Conservation (phyloP, 2,797 vertebrate species). For the Trematomus bernacchii region DNA sequence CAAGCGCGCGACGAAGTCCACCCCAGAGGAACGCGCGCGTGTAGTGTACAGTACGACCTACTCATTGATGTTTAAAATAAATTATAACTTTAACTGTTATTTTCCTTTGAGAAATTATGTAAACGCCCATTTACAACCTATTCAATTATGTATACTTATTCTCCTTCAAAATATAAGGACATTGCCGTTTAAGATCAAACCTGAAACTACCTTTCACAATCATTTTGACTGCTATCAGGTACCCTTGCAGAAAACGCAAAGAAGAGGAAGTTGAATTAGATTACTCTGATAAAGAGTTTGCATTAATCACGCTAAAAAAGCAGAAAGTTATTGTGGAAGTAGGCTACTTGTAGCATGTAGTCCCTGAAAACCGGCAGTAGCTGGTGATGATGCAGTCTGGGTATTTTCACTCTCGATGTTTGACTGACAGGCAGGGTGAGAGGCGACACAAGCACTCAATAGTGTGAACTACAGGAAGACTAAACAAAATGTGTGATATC, state of each 20-base stretch:
- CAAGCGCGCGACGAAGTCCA: constrained; percentile 52
- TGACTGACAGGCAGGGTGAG: background rate
- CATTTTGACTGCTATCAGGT: too few relatives aligned
- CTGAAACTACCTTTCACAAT: too few relatives aligned
- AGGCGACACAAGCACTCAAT: background rate
- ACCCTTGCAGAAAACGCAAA: too few relatives aligned
- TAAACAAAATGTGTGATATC: constrained; percentile 58
- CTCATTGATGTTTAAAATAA: background rate
- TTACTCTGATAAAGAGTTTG: background rate
- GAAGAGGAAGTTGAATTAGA: background rate
- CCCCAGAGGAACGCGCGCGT: constrained; percentile 40
- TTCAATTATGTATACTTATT: too few relatives aligned
- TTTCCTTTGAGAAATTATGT: too few relatives aligned
- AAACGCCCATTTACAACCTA: too few relatives aligned
- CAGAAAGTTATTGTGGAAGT: too few relatives aligned
- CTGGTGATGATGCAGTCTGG: background rate
- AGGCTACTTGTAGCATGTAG: background rate
- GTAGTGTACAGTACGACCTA: background rate
- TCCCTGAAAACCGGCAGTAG: background rate
- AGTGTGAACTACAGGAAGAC: constrained; percentile 64
- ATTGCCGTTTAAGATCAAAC: too few relatives aligned
- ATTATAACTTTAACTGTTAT: too few relatives aligned
- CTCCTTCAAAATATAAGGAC: background rate
- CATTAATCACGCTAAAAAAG: background rate
- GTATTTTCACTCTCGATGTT: background rate